Conservation (phyloP, 2,888 invertebrate genomes). For the Eupithecia subfuscata region DNA sequence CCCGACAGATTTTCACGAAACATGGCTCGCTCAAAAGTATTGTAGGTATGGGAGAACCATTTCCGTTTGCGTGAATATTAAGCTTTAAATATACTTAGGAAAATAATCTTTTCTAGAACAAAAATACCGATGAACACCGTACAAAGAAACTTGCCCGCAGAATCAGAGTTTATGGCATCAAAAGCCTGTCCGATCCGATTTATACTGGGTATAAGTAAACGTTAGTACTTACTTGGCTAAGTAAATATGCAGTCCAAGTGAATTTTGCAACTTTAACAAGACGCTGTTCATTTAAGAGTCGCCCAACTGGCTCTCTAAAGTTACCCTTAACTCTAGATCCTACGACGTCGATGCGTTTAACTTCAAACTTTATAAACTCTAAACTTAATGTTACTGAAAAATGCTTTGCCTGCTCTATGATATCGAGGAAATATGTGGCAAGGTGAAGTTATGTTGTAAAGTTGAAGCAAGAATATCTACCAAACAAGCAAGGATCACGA, state of each 20-base stretch:
- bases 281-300: constrained; percentile 68
- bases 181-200: constrained; percentile 29
- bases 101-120: neutral
- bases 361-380: constrained; percentile 49
- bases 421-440: constrained; percentile 18
- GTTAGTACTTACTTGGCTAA: constrained; percentile 44
- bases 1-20: too few species aligned
- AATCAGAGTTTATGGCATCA: constrained; percentile 16
- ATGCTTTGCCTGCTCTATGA: constrained; percentile 29
- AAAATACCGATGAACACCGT: neutral
- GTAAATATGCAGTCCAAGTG: constrained; percentile 57
- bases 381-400: constrained; percentile 50
- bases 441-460: constrained; percentile 21
- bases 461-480: constrained; percentile 12
- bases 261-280: constrained; percentile 58
- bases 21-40: too few species aligned
- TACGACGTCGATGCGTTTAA: constrained; percentile 50
- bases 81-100: neutral
- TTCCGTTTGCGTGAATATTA: neutral
- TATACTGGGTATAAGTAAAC: constrained; percentile 48
- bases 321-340: constrained; percentile 49
- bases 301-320: constrained; percentile 57
- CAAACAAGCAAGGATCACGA: neutral
- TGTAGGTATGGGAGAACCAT: neutral
- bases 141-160: neutral